These are phyloP conservation scores for Jacana jacana DNA, from an alignment of 2,113 vertebrate genomes.

Conservation along the genomic window DNA sequence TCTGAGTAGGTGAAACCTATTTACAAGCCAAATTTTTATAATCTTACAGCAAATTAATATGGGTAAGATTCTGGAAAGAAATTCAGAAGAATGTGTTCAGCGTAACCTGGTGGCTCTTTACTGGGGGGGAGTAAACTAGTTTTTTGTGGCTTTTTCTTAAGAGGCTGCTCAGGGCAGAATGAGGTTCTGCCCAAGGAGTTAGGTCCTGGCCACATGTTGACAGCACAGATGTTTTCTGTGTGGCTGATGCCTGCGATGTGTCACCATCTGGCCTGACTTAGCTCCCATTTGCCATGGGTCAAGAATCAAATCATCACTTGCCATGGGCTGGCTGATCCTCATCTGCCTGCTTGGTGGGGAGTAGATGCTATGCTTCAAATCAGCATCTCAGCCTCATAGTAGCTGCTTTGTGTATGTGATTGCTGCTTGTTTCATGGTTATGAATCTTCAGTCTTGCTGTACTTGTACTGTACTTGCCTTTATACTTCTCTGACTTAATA, in stretches of 20 bases:
- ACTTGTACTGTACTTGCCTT: neutral
- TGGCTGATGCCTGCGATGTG: neutral
- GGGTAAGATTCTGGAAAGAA: neutral
- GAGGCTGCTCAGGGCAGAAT: neutral
- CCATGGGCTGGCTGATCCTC: neutral
- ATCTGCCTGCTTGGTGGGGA: neutral
- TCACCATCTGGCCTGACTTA: neutral
- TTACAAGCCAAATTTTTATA: neutral
- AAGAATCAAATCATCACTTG: neutral
- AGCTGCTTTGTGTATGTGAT: neutral
- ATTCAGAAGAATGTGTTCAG: neutral
- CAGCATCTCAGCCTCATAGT: neutral
- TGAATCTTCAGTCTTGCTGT: neutral
- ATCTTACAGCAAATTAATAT: neutral
- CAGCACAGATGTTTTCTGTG: accelerated
- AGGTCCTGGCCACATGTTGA: neutral
- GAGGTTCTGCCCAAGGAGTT: neutral
- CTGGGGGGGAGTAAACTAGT: neutral
- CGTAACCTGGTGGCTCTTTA: neutral
- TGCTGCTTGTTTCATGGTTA: neutral
- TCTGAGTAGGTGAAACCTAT: neutral
- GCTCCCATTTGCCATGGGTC: neutral
- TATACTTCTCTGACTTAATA: neutral
- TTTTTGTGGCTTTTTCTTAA: neutral
- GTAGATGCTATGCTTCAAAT: neutral